Evolutionary conservation across 2,113 vertebrate genomes (phyloP), one percentile per base, ranked within the genome.

Genomic region (Porphyrio hochstetteri): DNA sequence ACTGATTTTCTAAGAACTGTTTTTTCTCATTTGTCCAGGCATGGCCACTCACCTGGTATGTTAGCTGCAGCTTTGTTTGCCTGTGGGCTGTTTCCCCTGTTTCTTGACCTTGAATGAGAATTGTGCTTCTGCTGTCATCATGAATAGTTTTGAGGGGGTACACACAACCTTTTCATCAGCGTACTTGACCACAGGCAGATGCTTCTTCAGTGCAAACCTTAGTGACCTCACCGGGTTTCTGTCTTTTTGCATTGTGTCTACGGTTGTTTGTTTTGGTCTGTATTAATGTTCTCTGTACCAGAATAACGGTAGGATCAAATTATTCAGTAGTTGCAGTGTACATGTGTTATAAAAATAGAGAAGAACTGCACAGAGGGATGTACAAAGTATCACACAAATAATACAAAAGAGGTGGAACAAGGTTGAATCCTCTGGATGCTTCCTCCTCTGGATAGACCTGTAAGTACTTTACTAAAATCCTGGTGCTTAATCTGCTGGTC

Each of bases 51-150:
- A 15, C 38, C 48, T 74, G 18, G 28, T 20, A 11, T 36, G 36
- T 16, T 59, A 8, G 12, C 2, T 74, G 48, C 28, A 86, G 79
- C 76, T 82, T 48, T 53, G 23, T 40, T 80, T 1, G 11, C 65
- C 65, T 57, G 20, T 81, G 92, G 46, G 52, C 56, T 55, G 59
- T 69, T 84, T 90, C 60, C 9, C 42, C 18, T 48, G 42, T 56
- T 88, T 71, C 75, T 52, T 93, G 64, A 79, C 82, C 90, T 61
- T 35, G 80, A 48, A 50, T 64, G 77, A 56, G 86, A 42, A 23
- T 27, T 75, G 77, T 82, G 92, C 76, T 91, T 74, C 71, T 63
- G 79, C 93, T 96, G 92, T 90, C 92, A 90, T 28, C 71, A 9
- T 5, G 38, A 16, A 75, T 88, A 82, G 92, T 7, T 93, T 12